Conservation (phyloP, 2,113 vertebrate genomes). For the Archocentrus centrarchus region DNA sequence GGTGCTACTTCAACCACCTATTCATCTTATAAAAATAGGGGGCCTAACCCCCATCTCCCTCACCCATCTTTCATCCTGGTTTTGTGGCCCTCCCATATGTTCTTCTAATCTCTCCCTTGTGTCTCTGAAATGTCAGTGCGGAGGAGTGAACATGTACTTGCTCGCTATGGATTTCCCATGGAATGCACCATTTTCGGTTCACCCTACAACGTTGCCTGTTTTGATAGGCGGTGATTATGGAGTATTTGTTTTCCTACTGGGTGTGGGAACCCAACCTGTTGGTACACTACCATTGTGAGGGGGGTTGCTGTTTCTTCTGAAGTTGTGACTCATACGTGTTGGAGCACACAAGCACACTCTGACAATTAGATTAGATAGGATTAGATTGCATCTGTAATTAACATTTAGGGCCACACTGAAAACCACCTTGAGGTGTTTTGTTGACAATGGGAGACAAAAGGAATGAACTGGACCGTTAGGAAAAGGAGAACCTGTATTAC, state of each 20-base stretch:
- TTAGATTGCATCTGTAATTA: slow-evolving; percentile 55
- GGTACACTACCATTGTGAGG: slow-evolving; percentile 72
- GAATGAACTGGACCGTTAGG: not conserved
- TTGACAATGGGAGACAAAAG: slow-evolving; percentile 22
- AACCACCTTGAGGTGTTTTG: slow-evolving; percentile 43
- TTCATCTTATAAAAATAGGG: slow-evolving; percentile 72
- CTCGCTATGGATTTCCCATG: slow-evolving; percentile 83
- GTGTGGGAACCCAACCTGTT: slow-evolving; percentile 84
- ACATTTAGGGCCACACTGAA: not conserved
- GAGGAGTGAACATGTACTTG: slow-evolving; percentile 79
- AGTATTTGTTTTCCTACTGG: slow-evolving; percentile 82
- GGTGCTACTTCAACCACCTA: slow-evolving; percentile 54
- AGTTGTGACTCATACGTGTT: slow-evolving; percentile 60
- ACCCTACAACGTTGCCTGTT: slow-evolving; percentile 75
- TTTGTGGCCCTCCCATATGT: slow-evolving; percentile 72
- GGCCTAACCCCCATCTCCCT: slow-evolving; percentile 72
- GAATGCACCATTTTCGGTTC: slow-evolving; percentile 81
- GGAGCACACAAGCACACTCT: slow-evolving; percentile 17
- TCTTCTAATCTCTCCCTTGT: slow-evolving; percentile 76
- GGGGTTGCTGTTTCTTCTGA: slow-evolving; percentile 36
- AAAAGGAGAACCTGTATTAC: slow-evolving; percentile 18
- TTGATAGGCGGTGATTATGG: slow-evolving; percentile 81
- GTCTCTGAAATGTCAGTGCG: slow-evolving; percentile 76
- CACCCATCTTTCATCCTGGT: slow-evolving; percentile 71
- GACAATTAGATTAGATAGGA: slow-evolving; percentile 56